Base-by-base conservation (phyloP, 2,113 vertebrate species). In the Holacanthus passer region DNA sequence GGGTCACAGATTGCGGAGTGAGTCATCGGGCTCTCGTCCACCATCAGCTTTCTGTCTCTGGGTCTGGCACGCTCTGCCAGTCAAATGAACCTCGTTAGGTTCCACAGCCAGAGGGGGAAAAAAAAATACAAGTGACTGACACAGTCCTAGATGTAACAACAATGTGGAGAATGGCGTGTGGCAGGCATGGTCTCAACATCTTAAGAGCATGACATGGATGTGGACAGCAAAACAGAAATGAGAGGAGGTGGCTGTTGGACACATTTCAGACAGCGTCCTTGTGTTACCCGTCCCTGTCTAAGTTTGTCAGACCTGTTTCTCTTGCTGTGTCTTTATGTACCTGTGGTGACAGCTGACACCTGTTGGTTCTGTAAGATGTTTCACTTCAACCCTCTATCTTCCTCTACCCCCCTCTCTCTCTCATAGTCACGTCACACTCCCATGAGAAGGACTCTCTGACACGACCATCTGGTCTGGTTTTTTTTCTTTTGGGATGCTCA, bases 11-110 rank as follows among this genome's bases (percentile, higher is more conserved):
- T 73, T 85, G 52, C 70, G 65, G 41, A 59, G 17, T 87, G 82
- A 88, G 74, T 90, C 88, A 87, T 7, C 22, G 53, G 76, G 79
- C 72, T 80, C 32, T 58, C 81, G 71, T 84, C 73, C 83, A 77
- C 50, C 59, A 73, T 78, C 79, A 78, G 27, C 66, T 43, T 53
- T 68, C 79, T 82, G 85, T 84, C 77, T 82, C 45, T 77, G 52
- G 66, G 81, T 48, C 53, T 77, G 85, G 81, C 79, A 83, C 7
- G 13, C 77, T 83, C 64, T 89, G 83, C 79, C 81, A 91, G 11
- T 90, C 81, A 83, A 79, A 86, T 73, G 32, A 77, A 75, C 77
- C 79, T 64, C 35, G 62, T 89, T 84, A 77, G 43, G 43, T 31
- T 65, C 31, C 29, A 62, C 62, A 55, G 62, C 39, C 65, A 32